Percentiles rank a stretch among this genome's conserved stretches.
Evolutionary conservation across 2,888 invertebrate genomes (phyloP).

Genomic region (Schrankia costaestrigalis): DNA sequence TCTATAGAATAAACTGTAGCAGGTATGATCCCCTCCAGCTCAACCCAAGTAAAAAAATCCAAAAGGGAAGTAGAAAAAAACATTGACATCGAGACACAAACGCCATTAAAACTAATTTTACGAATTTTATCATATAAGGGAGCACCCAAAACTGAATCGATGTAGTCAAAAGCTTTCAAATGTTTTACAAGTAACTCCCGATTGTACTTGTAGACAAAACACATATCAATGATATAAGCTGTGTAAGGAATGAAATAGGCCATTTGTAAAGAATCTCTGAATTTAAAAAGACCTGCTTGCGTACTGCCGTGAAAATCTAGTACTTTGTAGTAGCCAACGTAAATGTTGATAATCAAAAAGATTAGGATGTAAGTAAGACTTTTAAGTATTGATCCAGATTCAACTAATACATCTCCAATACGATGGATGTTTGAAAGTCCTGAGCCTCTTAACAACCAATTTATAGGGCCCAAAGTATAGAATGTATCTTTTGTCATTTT

Average conservation of each 20-base stretch:
- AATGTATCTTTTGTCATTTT: slow-evolving; percentile 13
- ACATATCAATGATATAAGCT: slow-evolving; percentile 28
- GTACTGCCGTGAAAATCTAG: slow-evolving; percentile 1
- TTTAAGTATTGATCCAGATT: slow-evolving; percentile 9
- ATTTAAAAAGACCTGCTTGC: slow-evolving; percentile 7
- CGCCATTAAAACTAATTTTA: background rate
- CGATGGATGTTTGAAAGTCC: slow-evolving; percentile 16
- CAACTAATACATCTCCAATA: slow-evolving; percentile 2
- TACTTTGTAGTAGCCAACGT: slow-evolving; percentile 12
- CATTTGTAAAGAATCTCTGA: slow-evolving; percentile 19
- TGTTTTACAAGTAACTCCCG: slow-evolving; percentile 7
- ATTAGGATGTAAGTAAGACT: slow-evolving; percentile 3
- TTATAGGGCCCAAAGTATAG: slow-evolving; percentile 13
- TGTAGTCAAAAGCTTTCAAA: slow-evolving; percentile 4
- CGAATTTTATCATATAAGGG: slow-evolving; percentile 4
- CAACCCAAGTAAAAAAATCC: background rate
- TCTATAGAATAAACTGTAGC: slow-evolving; percentile 19
- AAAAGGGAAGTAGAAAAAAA: background rate
- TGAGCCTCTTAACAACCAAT: slow-evolving; percentile 11
- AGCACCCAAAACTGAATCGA: slow-evolving; percentile 6
- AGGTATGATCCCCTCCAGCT: slow-evolving; percentile 5
- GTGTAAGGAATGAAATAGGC: slow-evolving; percentile 20
- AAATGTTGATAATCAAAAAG: slow-evolving; percentile 11
- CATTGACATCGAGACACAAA: background rate
- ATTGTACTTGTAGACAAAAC: slow-evolving; percentile 24